Evolutionary conservation across 2,113 vertebrate species (phyloP), one percentile per base, ranked within the genome.

Genomic region (Regulus satrapa): DNA sequence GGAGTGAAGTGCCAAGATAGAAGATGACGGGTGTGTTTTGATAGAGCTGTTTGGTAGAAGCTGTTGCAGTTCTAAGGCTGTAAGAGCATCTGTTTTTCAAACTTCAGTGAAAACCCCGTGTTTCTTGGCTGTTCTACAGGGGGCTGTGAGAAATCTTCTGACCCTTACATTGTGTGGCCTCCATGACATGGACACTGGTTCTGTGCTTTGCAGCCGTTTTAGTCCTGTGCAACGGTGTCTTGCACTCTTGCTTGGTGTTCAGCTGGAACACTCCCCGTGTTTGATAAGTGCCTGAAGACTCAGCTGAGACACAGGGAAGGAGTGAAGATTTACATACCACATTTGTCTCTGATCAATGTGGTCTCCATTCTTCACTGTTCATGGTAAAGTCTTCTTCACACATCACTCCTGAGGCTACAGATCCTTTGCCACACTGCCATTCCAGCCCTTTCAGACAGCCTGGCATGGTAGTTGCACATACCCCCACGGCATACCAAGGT

Each of bases 41-140:
- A 78, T 83, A 71, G 83, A 95, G 59, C 75, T 79, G 52, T 73
- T 90, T 92, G 51, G 48, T 93, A 55, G 85, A 85, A 87, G 76
- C 43, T 95, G 34, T 80, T 92, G 79, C 63, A 83, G 75, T 63
- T 94, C 79, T 83, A 51, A 86, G 67, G 48, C 63, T 83, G 40
- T 85, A 92, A 58, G 46, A 73, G 46, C 78, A 88, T 72, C 79
- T 88, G 54, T 54, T 89, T 91, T 83, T 89, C 74, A 76, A 71
- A 62, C 34, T 59, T 68, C 4, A 8, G 0, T 29, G 28, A 76
- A 92, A 94, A 5, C 32, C 59, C 38, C 1, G 0, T 80, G 32
- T 85, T 85, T 92, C 67, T 80, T 88, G 72, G 58, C 79, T 85
- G 3, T 83, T 68, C 38, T 67, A 18, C 38, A 51, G 49, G 9